Percentiles rank a stretch among this genome's conserved stretches.
Conservation (phyloP, 2,888 invertebrate species). For the Onchidella celtica region DNA sequence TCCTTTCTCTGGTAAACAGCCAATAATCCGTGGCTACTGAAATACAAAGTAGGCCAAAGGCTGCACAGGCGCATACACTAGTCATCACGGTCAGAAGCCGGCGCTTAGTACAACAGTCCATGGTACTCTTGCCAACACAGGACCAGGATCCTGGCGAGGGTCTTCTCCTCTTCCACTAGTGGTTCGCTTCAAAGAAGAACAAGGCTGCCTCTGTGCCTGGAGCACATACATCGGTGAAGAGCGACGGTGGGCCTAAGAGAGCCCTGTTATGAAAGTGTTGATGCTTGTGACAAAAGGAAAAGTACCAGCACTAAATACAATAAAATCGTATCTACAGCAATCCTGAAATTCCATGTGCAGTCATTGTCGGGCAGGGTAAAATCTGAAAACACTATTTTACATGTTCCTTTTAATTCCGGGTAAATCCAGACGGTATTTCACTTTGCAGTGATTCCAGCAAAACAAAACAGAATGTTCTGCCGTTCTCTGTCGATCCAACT, state of each 20-base stretch:
- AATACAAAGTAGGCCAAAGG: slow-evolving; percentile 78
- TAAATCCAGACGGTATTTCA: too few relatives aligned
- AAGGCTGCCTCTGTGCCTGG: slow-evolving; percentile 5
- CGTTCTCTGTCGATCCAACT: too few relatives aligned
- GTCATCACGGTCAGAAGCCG: slow-evolving; percentile 78
- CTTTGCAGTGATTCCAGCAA: too few relatives aligned
- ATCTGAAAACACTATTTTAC: too few relatives aligned
- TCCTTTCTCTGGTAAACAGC: slow-evolving; percentile 75
- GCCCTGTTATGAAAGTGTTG: not conserved
- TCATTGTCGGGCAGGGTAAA: not conserved
- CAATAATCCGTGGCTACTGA: slow-evolving; percentile 80
- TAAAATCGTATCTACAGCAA: not conserved
- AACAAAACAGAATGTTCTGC: too few relatives aligned
- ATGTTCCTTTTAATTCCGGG: too few relatives aligned
- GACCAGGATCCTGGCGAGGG: slow-evolving; percentile 8
- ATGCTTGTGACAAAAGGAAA: not conserved
- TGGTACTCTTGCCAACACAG: slow-evolving; percentile 57
- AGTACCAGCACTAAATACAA: not conserved
- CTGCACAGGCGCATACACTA: slow-evolving; percentile 78
- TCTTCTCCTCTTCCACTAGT: not conserved
- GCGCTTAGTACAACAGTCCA: slow-evolving; percentile 78
- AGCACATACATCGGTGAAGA: slow-evolving; percentile 46
- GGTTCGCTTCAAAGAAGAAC: not conserved
- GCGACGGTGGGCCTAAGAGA: not conserved
- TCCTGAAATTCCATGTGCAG: not conserved